phyloP scores from a whole-genome alignment of 2,888 invertebrate genomes.

The Cerastis leucographa region DNA sequence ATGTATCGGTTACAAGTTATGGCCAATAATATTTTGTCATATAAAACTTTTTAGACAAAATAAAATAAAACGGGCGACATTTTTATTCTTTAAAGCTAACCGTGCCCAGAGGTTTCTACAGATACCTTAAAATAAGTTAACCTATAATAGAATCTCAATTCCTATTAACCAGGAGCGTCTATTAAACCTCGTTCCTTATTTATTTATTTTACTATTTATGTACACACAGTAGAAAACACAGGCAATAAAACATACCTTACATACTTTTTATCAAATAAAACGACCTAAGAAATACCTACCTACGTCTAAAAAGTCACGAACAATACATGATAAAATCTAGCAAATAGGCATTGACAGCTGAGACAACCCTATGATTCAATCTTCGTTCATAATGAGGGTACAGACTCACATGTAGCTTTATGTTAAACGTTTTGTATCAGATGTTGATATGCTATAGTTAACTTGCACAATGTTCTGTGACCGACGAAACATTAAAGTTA shows the following conservation, averaged over 20 bases:
- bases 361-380: slow-evolving; percentile 54
- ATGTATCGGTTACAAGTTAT: slow-evolving; percentile 40
- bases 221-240: no score
- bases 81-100: neutral
- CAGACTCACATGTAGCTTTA: slow-evolving; percentile 48
- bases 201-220: no score
- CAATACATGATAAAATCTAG: no score
- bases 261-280: neutral
- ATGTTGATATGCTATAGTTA: slow-evolving; percentile 34
- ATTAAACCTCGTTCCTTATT: no score
- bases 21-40: neutral
- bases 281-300: no score
- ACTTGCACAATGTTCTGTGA: neutral
- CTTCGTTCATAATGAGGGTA: slow-evolving; percentile 61
- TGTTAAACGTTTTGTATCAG: slow-evolving; percentile 57
- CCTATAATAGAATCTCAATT: no score
- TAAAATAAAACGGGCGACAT: neutral
- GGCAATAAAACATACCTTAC: no score
- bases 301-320: neutral
- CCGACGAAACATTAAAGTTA: neutral
- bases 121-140: neutral
- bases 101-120: neutral
- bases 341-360: neutral
- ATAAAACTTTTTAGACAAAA: neutral
- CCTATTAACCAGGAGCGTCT: neutral